phyloP scores from a whole-genome alignment of 2,888 invertebrate species.

The Diaprepes abbreviatus region DNA sequence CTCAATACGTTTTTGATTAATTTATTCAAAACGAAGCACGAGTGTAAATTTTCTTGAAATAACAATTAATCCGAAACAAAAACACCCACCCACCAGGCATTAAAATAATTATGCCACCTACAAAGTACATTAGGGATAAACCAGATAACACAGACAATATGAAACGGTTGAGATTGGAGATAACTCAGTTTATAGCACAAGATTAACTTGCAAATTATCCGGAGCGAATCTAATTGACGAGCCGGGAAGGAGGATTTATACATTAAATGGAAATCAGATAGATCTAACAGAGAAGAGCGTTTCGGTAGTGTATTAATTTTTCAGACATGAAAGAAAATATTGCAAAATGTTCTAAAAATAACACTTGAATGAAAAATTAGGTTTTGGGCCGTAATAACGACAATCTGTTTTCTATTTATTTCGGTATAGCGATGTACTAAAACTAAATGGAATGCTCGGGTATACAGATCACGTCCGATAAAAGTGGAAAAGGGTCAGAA shows the following conservation, averaged over 20 bases:
- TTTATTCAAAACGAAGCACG: background rate
- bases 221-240: background rate
- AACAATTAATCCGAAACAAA: background rate
- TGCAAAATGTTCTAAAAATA: no score
- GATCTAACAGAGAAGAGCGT: background rate
- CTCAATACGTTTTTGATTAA: background rate
- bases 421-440: no score
- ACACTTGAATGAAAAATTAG: no score
- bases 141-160: slow-evolving; percentile 1
- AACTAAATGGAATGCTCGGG: no score
- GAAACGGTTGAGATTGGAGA: slow-evolving; percentile 5
- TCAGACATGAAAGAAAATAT: no score
- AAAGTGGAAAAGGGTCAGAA: no score
- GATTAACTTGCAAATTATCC: slow-evolving; percentile 8
- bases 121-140: background rate
- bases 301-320: no score
- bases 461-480: no score
- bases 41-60: background rate
- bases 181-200: slow-evolving; percentile 3
- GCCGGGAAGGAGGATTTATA: background rate
- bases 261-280: background rate
- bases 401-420: no score
- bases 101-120: slow-evolving; percentile 3
- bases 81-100: background rate
- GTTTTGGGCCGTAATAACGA: no score